phyloP scores from a whole-genome alignment of 2,113 vertebrate species.

The Nematolebias whitei region DNA sequence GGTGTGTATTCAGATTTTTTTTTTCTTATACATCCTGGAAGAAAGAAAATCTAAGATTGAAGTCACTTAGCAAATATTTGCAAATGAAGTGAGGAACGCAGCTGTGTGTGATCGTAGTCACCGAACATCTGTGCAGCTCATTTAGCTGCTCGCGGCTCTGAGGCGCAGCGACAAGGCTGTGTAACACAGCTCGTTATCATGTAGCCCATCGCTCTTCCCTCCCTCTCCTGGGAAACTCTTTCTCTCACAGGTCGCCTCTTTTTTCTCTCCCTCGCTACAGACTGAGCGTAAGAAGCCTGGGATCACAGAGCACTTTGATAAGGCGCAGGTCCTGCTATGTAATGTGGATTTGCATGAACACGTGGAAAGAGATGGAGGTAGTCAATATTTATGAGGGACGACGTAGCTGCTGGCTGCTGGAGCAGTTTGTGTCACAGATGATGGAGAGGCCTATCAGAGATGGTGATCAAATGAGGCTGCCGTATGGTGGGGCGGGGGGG shows the following conservation, averaged over 20 bases:
- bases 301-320: conserved; percentile 77
- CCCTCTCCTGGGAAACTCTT: conserved; percentile 45
- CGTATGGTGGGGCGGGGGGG: conserved; percentile 8
- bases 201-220: conserved; percentile 68
- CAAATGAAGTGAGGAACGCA: conserved; percentile 63
- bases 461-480: conserved; percentile 39
- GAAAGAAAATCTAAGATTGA: conserved; percentile 62
- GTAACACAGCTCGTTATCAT: conserved; percentile 76
- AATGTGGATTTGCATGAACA: conserved; percentile 70
- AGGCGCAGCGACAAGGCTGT: conserved; percentile 63
- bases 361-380: conserved; percentile 51
- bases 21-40: conserved; percentile 38
- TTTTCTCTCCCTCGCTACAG: conserved; percentile 39
- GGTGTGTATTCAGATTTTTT: conserved; percentile 27
- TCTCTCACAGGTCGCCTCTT: conserved; percentile 37
- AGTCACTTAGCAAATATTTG: conserved; percentile 76
- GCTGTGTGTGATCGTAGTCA: conserved; percentile 62
- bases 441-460: conserved; percentile 58
- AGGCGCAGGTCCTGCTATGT: conserved; percentile 61
- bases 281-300: conserved; percentile 55
- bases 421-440: conserved; percentile 59
- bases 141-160: conserved; percentile 65
- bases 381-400: conserved; percentile 66
- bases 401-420: conserved; percentile 48
- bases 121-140: conserved; percentile 75